phyloP scores from a whole-genome alignment of 2,113 vertebrate genomes.

The Ptychochromis oligacanthus region DNA sequence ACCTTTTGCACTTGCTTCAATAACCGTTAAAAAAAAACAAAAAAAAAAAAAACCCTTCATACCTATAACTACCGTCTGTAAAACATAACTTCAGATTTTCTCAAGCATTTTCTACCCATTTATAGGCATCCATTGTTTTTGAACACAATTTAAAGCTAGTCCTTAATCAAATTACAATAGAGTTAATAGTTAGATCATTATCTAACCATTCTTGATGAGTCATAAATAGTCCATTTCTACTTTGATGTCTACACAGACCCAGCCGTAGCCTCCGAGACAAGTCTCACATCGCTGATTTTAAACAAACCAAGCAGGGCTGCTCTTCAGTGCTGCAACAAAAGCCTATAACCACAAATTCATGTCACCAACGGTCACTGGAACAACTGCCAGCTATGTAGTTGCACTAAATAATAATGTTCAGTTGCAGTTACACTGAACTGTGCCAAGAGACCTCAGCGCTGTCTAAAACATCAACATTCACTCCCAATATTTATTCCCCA shows the following conservation, averaged over 20 bases:
- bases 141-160: not conserved
- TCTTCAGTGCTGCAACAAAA: conserved; percentile 12
- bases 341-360: conserved; percentile 1
- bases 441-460: not conserved
- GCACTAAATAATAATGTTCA: not conserved
- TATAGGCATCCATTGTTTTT: not conserved
- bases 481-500: not conserved
- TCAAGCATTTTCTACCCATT: not conserved
- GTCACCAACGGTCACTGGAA: conserved; percentile 9
- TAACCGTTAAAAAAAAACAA: not conserved
- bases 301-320: not conserved
- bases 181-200: not conserved
- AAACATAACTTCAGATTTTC: not conserved
- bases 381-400: conserved; percentile 20
- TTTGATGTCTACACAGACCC: not conserved
- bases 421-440: not conserved
- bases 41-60: too few species aligned
- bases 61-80: not conserved
- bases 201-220: not conserved
- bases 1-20: not conserved
- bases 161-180: not conserved
- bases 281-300: not conserved
- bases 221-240: not conserved
- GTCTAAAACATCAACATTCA: not conserved
- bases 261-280: not conserved